phyloP scores from a whole-genome alignment of 2,888 invertebrate species.

The Hypena proboscidalis region DNA sequence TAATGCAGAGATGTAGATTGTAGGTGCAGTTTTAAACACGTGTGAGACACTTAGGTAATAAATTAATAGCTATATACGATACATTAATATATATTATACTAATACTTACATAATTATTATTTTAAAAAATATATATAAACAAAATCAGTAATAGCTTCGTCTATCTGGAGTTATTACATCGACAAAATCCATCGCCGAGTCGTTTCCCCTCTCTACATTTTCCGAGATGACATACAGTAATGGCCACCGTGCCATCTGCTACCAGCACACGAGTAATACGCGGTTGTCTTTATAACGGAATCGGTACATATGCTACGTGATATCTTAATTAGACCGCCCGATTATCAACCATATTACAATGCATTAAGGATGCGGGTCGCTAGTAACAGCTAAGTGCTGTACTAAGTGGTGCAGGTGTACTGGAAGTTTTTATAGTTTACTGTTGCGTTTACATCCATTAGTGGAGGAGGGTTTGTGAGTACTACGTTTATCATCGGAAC shows the following conservation, averaged over 20 bases:
- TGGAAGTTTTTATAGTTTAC: constrained; percentile 36
- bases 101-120: too few species aligned
- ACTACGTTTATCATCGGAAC: too few species aligned
- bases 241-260: constrained; percentile 71
- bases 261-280: constrained; percentile 69
- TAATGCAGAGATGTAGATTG: too few species aligned
- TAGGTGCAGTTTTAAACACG: too few species aligned
- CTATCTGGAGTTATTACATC: too few species aligned
- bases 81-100: too few species aligned
- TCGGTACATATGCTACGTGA: constrained; percentile 44
- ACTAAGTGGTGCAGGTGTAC: constrained; percentile 45
- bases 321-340: constrained; percentile 42
- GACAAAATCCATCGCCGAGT: constrained; percentile 10
- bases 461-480: too few species aligned
- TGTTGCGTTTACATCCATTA: constrained; percentile 23
- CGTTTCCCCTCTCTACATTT: constrained; percentile 54
- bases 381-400: constrained; percentile 32
- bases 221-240: constrained; percentile 80
- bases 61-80: too few species aligned
- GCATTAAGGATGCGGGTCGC: constrained; percentile 23
- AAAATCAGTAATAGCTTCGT: too few species aligned
- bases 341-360: constrained; percentile 31
- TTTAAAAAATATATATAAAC: too few species aligned
- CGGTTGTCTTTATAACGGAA: constrained; percentile 60
- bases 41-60: too few species aligned